Conservation (phyloP, 2,113 vertebrate species). For the Leucopsar rothschildi region DNA sequence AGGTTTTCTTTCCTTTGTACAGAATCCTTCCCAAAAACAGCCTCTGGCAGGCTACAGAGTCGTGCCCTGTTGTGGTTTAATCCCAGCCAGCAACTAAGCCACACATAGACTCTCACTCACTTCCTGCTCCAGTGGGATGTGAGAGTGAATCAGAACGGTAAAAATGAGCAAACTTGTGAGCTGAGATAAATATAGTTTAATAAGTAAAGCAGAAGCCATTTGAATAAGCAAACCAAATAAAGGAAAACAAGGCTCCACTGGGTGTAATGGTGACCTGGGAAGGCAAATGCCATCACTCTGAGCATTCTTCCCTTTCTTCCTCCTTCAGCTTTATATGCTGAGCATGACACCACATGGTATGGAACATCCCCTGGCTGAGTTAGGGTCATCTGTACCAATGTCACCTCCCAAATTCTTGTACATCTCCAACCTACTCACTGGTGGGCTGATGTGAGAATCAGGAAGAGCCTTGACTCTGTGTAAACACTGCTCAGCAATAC, state of each 20-base stretch:
- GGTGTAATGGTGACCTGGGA: neutral
- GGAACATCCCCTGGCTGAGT: neutral
- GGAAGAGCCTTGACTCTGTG: neutral
- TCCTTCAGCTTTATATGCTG: neutral
- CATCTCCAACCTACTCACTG: neutral
- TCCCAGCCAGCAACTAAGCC: neutral
- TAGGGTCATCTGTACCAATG: neutral
- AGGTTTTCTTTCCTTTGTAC: neutral
- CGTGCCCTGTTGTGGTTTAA: neutral
- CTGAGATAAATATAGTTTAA: neutral
- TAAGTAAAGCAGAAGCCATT: neutral
- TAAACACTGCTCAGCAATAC: neutral
- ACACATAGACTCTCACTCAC: accelerated
- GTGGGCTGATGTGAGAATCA: neutral
- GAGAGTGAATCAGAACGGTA: neutral
- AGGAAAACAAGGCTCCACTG: neutral
- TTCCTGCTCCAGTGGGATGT: neutral
- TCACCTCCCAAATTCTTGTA: neutral
- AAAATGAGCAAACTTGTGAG: neutral
- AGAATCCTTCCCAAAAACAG: neutral
- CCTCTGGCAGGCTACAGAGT: neutral
- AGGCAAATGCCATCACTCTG: neutral
- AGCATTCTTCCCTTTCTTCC: neutral
- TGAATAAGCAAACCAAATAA: neutral
- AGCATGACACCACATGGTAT: no score